Percentiles rank a stretch among this genome's conserved stretches.
phyloP scores from a whole-genome alignment of 2,797 vertebrate genomes.

The Myotis myotis region DNA sequence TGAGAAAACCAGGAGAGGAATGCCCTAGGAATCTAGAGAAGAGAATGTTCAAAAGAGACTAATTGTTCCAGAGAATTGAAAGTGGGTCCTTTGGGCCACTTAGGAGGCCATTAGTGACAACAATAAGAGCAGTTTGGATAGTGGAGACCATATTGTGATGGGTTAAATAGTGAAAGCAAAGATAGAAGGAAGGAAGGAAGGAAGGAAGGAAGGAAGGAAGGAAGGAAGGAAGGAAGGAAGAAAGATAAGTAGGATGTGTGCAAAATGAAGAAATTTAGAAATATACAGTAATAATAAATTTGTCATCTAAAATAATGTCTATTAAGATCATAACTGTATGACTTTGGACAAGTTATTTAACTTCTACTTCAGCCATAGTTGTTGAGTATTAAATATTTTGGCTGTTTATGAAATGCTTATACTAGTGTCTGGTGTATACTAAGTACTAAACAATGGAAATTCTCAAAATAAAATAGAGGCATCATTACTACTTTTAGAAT shows the following conservation, averaged over 20 bases:
- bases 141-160: background rate
- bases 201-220: background rate
- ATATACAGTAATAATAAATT: background rate
- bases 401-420: background rate
- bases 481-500: background rate
- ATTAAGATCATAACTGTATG: background rate
- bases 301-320: background rate
- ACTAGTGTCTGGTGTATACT: background rate
- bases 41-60: background rate
- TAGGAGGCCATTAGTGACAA: background rate
- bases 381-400: background rate
- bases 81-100: background rate
- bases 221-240: background rate
- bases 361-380: background rate
- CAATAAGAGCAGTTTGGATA: background rate
- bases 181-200: background rate
- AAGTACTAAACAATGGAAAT: background rate
- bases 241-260: background rate
- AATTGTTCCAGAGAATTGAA: background rate
- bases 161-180: background rate
- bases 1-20: background rate
- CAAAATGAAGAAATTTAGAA: background rate
- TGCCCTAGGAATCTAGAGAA: background rate
- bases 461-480: conserved; percentile 21
- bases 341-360: background rate